A percentile compares a stretch with the other conserved stretches of the same genome.
These are phyloP conservation scores for Ips nitidus DNA, from an alignment of 1,140 invertebrate species.

Conservation along the genomic window DNA sequence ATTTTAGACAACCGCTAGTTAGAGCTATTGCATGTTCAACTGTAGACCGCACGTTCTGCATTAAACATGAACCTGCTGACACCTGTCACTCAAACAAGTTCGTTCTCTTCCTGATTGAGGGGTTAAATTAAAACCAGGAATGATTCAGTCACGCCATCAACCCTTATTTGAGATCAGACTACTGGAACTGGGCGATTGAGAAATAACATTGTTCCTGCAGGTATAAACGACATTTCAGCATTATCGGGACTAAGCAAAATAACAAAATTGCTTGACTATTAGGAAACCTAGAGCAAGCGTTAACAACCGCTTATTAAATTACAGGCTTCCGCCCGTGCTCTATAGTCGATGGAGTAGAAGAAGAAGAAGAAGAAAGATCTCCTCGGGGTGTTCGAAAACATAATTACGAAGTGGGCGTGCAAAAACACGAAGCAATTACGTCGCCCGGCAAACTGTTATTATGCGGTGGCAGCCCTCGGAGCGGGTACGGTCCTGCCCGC, in stretches of 20 bases:
- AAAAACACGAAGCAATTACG: constrained; percentile 41
- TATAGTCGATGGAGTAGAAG: too few relatives aligned
- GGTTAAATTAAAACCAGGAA: neutral
- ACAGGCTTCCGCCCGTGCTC: constrained; percentile 26
- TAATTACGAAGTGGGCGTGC: constrained; percentile 42
- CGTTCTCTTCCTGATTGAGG: neutral
- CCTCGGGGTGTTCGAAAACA: constrained; percentile 34
- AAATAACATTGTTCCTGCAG: too few relatives aligned
- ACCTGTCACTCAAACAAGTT: constrained; percentile 9
- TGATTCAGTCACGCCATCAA: constrained; percentile 9
- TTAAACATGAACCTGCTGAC: constrained; percentile 13
- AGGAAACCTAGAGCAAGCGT: constrained; percentile 15
- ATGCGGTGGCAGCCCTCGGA: constrained; percentile 41
- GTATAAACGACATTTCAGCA: too few relatives aligned
- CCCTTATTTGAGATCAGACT: neutral
- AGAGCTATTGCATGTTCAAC: neutral
- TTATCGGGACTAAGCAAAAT: neutral
- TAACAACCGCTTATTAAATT: constrained; percentile 36
- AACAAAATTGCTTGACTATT: neutral
- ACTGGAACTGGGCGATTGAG: too few relatives aligned
- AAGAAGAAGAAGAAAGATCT: constrained; percentile 13
- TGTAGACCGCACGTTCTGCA: constrained; percentile 6
- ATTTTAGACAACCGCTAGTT: neutral
- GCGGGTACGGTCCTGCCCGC: constrained; percentile 36
- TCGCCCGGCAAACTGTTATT: constrained; percentile 36